phyloP scores from a whole-genome alignment of 2,797 vertebrate species.

The Chelonia mydas region DNA sequence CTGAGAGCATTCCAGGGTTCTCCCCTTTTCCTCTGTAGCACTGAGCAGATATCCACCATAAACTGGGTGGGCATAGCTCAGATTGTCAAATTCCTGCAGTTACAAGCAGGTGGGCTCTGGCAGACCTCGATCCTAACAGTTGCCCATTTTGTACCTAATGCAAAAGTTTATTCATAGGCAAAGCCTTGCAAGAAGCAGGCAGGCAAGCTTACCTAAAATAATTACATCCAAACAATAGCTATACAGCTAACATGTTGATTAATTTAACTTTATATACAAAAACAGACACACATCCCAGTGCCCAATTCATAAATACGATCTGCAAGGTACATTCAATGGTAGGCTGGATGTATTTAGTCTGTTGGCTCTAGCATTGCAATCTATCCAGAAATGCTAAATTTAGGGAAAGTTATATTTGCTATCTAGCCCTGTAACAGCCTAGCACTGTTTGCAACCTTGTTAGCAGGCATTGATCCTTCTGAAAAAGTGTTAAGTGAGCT shows the following conservation, averaged over 20 bases:
- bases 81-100: background rate
- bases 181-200: slow-evolving; percentile 41
- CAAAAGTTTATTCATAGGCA: background rate
- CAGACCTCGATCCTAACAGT: background rate
- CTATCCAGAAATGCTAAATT: fast-evolving
- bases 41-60: background rate
- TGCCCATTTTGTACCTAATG: background rate
- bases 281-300: slow-evolving; percentile 56
- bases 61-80: background rate
- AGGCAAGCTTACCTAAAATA: slow-evolving; percentile 50
- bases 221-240: slow-evolving; percentile 66
- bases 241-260: slow-evolving; percentile 7
- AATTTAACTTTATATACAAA: slow-evolving; percentile 62
- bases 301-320: slow-evolving; percentile 37
- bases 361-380: background rate
- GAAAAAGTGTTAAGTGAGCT: background rate
- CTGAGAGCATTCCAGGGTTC: background rate
- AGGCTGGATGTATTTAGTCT: background rate
- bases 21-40: background rate
- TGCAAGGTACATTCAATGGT: slow-evolving; percentile 10
- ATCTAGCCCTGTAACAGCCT: background rate
- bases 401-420: background rate
- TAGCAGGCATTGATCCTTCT: background rate
- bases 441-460: background rate
- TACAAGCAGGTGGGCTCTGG: fast-evolving